Conservation (phyloP, 2,888 invertebrate species). For the Choreutis nemorana region DNA sequence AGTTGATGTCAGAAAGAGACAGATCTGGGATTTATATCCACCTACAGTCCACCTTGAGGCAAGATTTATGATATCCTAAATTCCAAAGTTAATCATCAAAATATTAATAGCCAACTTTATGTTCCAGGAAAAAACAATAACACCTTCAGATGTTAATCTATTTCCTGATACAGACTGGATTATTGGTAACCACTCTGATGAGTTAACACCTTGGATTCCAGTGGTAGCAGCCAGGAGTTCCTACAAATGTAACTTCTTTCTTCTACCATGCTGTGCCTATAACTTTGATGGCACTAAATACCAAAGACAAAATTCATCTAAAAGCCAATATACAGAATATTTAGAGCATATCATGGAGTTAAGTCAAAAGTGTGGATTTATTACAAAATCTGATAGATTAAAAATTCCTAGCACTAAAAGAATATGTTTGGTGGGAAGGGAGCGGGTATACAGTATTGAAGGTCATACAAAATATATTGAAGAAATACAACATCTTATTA, state of each 20-base stretch:
- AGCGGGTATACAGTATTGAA: slow-evolving; percentile 43
- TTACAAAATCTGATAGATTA: slow-evolving; percentile 78
- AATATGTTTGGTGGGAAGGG: slow-evolving; percentile 75
- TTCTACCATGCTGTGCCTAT: slow-evolving; percentile 94
- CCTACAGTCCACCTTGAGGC: slow-evolving; percentile 71
- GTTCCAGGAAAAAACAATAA: slow-evolving; percentile 71
- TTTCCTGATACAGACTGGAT: slow-evolving; percentile 88
- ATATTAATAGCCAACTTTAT: slow-evolving; percentile 6
- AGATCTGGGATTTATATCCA: slow-evolving; percentile 88
- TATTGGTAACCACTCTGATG: slow-evolving; percentile 99
- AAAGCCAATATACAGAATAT: slow-evolving; percentile 82
- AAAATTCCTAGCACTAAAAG: slow-evolving; percentile 97
- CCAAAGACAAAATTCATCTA: slow-evolving; percentile 71
- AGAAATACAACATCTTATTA: slow-evolving; percentile 52
- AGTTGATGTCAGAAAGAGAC: slow-evolving; percentile 83
- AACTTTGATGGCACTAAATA: slow-evolving; percentile 90
- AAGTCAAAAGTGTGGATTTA: slow-evolving; percentile 76
- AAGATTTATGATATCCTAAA: too few relatives aligned
- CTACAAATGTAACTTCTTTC: slow-evolving; percentile 79
- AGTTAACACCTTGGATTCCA: slow-evolving; percentile 98
- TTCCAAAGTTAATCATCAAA: too few relatives aligned
- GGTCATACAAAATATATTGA: slow-evolving; percentile 33
- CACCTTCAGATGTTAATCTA: slow-evolving; percentile 70
- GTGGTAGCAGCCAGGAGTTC: slow-evolving; percentile 86
- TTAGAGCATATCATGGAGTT: slow-evolving; percentile 70